Evolutionary conservation across 2,888 invertebrate species (phyloP).

Genomic region (Laothoe populi): DNA sequence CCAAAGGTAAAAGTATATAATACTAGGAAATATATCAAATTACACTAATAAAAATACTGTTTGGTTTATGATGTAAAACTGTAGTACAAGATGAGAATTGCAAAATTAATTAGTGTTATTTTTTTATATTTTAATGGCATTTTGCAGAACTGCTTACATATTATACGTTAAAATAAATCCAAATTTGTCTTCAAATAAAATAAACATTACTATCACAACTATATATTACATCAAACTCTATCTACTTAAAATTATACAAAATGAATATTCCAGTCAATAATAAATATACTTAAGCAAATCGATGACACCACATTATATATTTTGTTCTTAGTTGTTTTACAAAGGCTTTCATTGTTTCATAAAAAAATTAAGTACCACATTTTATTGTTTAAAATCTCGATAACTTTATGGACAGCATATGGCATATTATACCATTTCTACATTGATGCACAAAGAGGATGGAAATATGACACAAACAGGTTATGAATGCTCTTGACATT

Average conservation of each 20-base stretch:
- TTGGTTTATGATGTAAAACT: neutral
- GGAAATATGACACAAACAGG: constrained; percentile 10
- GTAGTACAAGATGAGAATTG: neutral
- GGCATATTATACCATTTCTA: neutral
- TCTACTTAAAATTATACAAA: constrained; percentile 28
- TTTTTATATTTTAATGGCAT: neutral
- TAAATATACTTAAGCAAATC: constrained; percentile 22
- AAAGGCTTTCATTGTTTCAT: neutral
- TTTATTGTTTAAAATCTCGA: constrained; percentile 6
- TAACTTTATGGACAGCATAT: neutral
- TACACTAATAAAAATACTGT: constrained; percentile 6
- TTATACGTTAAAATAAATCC: constrained; percentile 31
- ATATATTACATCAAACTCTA: constrained; percentile 23
- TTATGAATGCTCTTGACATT: neutral
- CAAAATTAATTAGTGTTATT: neutral
- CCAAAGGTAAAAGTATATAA: neutral
- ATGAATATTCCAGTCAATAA: constrained; percentile 23
- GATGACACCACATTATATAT: constrained; percentile 23
- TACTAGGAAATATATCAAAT: neutral
- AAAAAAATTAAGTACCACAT: constrained; percentile 7
- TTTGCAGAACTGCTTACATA: constrained; percentile 6
- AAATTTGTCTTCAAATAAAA: constrained; percentile 37
- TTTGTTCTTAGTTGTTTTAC: constrained; percentile 17
- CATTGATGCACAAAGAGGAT: neutral
- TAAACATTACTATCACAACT: constrained; percentile 30